Evolutionary conservation across 2,113 vertebrate genomes (phyloP).

Genomic region (Sphyrna mokarran): DNA sequence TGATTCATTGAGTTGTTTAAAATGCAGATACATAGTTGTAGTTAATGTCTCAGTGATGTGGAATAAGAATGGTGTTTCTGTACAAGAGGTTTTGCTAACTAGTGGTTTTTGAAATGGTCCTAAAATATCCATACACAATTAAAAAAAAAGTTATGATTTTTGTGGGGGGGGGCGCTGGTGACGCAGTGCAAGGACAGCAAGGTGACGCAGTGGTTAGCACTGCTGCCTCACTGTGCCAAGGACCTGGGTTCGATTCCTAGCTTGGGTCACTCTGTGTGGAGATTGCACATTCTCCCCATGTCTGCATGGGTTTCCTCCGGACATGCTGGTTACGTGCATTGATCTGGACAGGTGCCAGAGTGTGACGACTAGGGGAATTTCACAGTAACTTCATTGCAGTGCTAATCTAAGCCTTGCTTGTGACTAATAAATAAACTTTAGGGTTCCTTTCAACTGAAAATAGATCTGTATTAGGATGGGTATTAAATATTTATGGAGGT

Average conservation of each 20-base stretch:
- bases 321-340: too few relatives aligned
- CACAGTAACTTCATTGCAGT: too few relatives aligned
- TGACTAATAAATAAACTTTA: background rate
- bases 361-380: too few relatives aligned
- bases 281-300: too few relatives aligned
- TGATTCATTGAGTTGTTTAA: background rate
- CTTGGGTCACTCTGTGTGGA: too few relatives aligned
- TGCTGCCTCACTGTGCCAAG: too few relatives aligned
- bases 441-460: background rate
- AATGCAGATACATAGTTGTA: background rate
- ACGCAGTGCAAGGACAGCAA: background rate
- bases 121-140: background rate
- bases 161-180: background rate
- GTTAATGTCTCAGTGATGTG: background rate
- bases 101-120: background rate
- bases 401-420: too few relatives aligned
- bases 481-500: conserved; percentile 33
- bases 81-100: background rate
- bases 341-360: too few relatives aligned
- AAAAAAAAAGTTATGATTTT: background rate
- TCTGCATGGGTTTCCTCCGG: too few relatives aligned
- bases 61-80: background rate
- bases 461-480: background rate
- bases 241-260: too few relatives aligned
- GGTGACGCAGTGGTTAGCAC: too few relatives aligned